phyloP scores from a whole-genome alignment of 37 sponge, comb jelly and placozoan species.

The Chondrosia reniformis region DNA sequence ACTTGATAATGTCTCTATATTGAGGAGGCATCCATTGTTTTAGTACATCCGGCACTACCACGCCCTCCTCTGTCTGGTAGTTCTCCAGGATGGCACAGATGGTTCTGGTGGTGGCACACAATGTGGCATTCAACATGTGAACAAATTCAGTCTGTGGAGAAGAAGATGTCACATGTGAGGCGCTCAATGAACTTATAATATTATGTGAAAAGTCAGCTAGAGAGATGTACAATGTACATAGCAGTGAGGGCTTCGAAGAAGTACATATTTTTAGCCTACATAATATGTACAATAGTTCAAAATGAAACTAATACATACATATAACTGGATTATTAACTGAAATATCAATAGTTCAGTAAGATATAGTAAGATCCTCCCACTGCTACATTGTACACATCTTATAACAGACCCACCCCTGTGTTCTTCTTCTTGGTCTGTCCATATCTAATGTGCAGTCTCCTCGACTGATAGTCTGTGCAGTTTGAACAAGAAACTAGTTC shows the following conservation, averaged over 20 bases:
- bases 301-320: too few species aligned
- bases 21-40: constrained; percentile 86
- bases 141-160: constrained; percentile 76
- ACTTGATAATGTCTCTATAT: constrained; percentile 65
- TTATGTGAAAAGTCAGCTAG: too few species aligned
- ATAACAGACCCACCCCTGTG: constrained; percentile 31
- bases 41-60: constrained; percentile 82
- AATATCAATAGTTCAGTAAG: too few species aligned
- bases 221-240: too few species aligned
- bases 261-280: too few species aligned
- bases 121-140: constrained; percentile 98
- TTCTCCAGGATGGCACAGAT: constrained; percentile 98
- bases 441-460: constrained; percentile 86
- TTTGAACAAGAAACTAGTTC: constrained; percentile 96
- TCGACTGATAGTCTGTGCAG: constrained; percentile 95
- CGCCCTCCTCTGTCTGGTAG: constrained; percentile 94
- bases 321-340: too few species aligned
- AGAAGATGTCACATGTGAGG: too few species aligned
- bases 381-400: too few species aligned
- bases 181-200: too few species aligned
- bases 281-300: too few species aligned
- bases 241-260: too few species aligned
- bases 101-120: constrained; percentile 96
- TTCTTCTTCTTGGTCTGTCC: constrained; percentile 98
- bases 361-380: too few species aligned